Evolutionary conservation across 53 echinoderm and acorn worm genomes (phyloP).

Genomic region (Paelopatides confundens): DNA sequence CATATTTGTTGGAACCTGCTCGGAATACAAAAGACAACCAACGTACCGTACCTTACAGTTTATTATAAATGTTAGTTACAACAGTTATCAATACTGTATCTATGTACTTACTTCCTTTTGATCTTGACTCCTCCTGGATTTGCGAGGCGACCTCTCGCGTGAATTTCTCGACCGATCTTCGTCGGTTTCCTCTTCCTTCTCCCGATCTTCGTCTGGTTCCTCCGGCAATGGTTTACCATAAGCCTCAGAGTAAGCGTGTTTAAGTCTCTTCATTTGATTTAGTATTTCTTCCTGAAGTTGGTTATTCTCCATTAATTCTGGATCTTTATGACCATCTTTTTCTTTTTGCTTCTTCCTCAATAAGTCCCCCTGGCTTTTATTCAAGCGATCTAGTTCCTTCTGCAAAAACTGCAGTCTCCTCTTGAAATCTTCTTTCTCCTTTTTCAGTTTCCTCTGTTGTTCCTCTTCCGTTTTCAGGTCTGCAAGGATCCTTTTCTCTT

Average conservation of each 20-base stretch:
- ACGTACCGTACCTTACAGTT: neutral
- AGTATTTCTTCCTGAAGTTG: constrained; percentile 81
- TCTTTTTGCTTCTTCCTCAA: constrained; percentile 82
- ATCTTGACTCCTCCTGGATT: constrained; percentile 15
- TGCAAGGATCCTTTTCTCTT: constrained; percentile 49
- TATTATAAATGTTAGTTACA: neutral
- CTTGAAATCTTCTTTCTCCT: constrained; percentile 72
- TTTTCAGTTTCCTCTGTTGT: constrained; percentile 52
- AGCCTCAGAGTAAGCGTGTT: constrained; percentile 62
- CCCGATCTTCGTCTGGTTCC: neutral
- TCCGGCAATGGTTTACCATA: constrained; percentile 43
- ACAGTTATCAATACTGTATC: too few species aligned
- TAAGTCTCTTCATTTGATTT: constrained; percentile 69
- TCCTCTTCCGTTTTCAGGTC: constrained; percentile 61
- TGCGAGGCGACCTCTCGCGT: constrained; percentile 14
- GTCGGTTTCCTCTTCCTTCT: neutral
- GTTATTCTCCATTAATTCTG: constrained; percentile 76
- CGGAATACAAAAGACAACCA: neutral
- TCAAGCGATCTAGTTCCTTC: constrained; percentile 72
- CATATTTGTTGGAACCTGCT: too few species aligned
- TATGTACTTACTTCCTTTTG: constrained; percentile 12
- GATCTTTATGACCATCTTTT: constrained; percentile 83
- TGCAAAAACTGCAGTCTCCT: constrained; percentile 69
- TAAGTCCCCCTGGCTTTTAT: constrained; percentile 77
- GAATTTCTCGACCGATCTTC: neutral